Evolutionary conservation across 2,113 vertebrate genomes (phyloP), one percentile per base, ranked within the genome.

Genomic region (Rutilus rutilus): DNA sequence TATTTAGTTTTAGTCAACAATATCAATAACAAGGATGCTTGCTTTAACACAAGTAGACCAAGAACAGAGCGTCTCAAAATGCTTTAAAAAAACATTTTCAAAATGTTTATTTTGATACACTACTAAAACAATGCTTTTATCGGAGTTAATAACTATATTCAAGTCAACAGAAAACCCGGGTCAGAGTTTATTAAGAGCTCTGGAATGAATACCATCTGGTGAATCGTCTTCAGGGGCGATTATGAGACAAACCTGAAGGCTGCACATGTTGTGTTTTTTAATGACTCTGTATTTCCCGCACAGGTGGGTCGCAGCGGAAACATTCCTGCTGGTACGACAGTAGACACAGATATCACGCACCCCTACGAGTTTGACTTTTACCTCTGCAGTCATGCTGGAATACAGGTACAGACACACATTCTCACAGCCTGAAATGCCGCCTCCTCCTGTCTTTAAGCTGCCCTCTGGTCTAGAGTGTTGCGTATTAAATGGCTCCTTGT

Each of bases 281-380:
- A 25, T 69, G 25, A 64, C 25, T 57, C 64, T 27, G 36, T 83
- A 12, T 78, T 75, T 84, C 82, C 54, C 54, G 5, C 71, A 19
- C 90, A 99, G 98, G 97, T 99, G 84, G 98, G 98, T 91, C 96
- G 97, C 90, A 99, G 98, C 89, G 98, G 98, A 93, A 99, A 99
- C 94, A 99, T 99, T 94, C 98, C 98, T 89, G 98, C 98, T 90
- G 98, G 98, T 92, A 99, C 98, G 33, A 99, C 98, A 27, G 98
- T 99, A 80, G 98, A 99, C 86, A 99, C 98, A 5, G 97, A 99
- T 90, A 99, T 99, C 86, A 99, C 98, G 0, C 98, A 99, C 90
- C 98, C 98, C 1, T 99, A 98, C 57, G 98, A 99, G 94, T 99
- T 99, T 93, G 98, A 99, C 94, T 99, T 99, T 97, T 99, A 99